Evolutionary conservation across 2,888 invertebrate genomes (phyloP), one percentile per base, ranked within the genome.

Genomic region (Diarsia dahlii): DNA sequence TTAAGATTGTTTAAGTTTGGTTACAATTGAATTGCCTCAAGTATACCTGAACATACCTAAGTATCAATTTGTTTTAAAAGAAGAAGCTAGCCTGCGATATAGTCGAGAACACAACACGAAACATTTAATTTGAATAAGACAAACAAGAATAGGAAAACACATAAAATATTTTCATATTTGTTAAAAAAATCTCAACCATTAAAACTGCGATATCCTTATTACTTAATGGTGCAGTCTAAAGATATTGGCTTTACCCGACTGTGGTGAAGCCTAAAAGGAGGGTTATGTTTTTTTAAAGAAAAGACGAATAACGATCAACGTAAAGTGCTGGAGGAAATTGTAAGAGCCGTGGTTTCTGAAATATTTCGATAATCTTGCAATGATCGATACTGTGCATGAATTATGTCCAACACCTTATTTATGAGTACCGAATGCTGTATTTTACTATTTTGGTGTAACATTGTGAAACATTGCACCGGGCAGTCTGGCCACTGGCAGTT

Each of bases 361-460:
- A 81, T 66, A 69, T 67, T 78, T 71, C n/a, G 67, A 45, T 71
- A 82, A 69, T 62, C 46, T 46, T 50, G 20, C 67, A 28, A 28
- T n/a, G 56, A 74, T 82, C 83, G 52, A 60, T 52, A 48, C 58
- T 71, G 58, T 62, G 62, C 74, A 72, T 79, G 69, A 74, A 79
- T 79, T 82, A 69, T 66, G 74, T 71, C 56, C 8, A 74, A 52
- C 34, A 60, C 8, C 56, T 73, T 78, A 78, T 82, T 82, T 81
- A 81, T 63, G 68, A 71, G 71, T 71, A 23, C 71, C 66, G 62
- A 78, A 82, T 74, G 71, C 71, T 74, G 74, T 74, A 69, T 68
- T 73, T 71, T 58, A 62, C 65, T 68, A 77, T 77, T 81, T 81
- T 71, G 64, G 71, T 71, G 60, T 71, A 50, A 64, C 50, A 62